Percentiles rank a stretch among this genome's conserved stretches.
Evolutionary conservation across 2,113 vertebrate species (phyloP).

Genomic region (Crotalus helleri): DNA sequence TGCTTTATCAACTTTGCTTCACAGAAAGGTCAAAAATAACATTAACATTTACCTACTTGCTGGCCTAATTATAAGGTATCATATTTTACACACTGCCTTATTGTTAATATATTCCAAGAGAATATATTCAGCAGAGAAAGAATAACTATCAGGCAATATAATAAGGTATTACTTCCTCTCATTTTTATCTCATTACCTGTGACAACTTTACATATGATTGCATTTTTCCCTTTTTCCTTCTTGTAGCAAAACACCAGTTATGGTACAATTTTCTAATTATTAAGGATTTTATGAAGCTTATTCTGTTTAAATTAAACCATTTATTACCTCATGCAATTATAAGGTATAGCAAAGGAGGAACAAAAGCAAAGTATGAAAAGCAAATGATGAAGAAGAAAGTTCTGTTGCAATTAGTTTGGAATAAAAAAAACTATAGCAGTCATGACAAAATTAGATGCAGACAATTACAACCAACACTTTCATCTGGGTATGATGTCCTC

Average conservation of each 20-base stretch:
- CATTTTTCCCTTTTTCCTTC: constrained; percentile 11
- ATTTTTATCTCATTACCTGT: constrained; percentile 33
- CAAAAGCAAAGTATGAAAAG: not conserved
- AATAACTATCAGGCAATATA: constrained; percentile 33
- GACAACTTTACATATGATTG: constrained; percentile 23
- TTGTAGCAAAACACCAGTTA: constrained; percentile 24
- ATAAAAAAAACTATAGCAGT: not conserved
- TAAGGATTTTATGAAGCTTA: constrained; percentile 30
- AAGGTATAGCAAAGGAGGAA: constrained; percentile 8
- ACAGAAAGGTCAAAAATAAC: not conserved
- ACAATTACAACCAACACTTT: not conserved
- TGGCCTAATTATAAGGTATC: constrained; percentile 35
- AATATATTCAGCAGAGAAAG: not conserved
- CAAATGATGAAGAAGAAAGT: not conserved
- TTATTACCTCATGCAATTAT: constrained; percentile 36
- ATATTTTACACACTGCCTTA: constrained; percentile 3
- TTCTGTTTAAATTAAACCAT: constrained; percentile 47
- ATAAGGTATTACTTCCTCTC: constrained; percentile 20
- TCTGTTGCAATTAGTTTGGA: not conserved
- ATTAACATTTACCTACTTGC: not conserved
- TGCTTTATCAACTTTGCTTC: not conserved
- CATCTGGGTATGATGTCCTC: not conserved
- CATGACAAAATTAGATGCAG: not conserved
- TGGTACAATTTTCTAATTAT: constrained; percentile 45
- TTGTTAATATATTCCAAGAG: constrained; percentile 29